Evolutionary conservation across 2,113 vertebrate species (phyloP).

Genomic region (Ictidomys tridecemlineatus): DNA sequence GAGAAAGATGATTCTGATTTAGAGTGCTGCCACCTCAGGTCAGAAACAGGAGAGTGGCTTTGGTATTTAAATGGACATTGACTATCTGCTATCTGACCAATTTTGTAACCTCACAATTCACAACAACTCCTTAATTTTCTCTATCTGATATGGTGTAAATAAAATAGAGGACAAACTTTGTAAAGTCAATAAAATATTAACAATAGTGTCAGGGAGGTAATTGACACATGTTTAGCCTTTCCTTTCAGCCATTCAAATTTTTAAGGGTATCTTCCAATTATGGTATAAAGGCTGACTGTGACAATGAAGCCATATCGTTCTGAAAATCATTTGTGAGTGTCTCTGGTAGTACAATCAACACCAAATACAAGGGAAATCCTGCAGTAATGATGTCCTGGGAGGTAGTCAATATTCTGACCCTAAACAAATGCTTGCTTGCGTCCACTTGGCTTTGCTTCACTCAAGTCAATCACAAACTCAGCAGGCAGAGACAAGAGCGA

Average conservation of each 20-base stretch:
- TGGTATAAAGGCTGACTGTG: neutral
- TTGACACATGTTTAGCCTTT: neutral
- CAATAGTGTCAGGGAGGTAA: constrained; percentile 38
- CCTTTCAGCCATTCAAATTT: neutral
- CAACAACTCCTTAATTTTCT: neutral
- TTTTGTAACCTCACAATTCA: neutral
- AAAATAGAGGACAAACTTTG: neutral
- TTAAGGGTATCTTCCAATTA: constrained; percentile 1
- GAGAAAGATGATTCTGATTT: neutral
- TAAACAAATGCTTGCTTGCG: neutral
- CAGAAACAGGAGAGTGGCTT: neutral
- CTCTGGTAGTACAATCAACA: neutral
- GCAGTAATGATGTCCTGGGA: neutral
- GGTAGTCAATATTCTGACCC: constrained; percentile 21
- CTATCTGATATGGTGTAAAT: neutral
- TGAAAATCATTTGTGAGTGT: neutral
- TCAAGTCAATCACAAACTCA: neutral
- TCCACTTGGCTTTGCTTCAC: neutral
- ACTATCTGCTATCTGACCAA: neutral
- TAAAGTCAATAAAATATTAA: neutral
- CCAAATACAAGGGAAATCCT: neutral
- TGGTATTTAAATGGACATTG: neutral
- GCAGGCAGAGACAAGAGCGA: neutral
- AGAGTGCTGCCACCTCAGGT: neutral
- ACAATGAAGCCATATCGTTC: neutral